phyloP scores from a whole-genome alignment of 2,888 invertebrate species.

The Mythimna pallens region DNA sequence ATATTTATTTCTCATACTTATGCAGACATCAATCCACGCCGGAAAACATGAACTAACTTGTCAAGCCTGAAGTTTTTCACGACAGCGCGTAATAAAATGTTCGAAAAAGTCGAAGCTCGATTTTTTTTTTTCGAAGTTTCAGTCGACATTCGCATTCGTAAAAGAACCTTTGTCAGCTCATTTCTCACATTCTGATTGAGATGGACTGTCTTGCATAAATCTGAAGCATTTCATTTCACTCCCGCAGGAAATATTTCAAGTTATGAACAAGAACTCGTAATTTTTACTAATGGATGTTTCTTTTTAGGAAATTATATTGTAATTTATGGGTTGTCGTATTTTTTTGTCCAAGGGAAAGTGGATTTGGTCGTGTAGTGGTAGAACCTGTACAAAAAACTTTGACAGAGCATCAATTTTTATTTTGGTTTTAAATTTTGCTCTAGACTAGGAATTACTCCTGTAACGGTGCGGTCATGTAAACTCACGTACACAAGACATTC shows the following conservation, averaged over 20 bases:
- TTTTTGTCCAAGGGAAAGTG: neutral
- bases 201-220: slow-evolving; percentile 73
- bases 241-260: slow-evolving; percentile 62
- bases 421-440: no score
- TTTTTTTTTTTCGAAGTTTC: slow-evolving; percentile 71
- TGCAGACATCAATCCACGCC: slow-evolving; percentile 79
- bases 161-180: slow-evolving; percentile 79
- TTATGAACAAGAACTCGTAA: slow-evolving; percentile 62
- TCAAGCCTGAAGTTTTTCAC: slow-evolving; percentile 76
- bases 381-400: neutral
- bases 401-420: neutral
- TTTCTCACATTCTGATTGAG: slow-evolving; percentile 78
- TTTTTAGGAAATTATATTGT: slow-evolving; percentile 53
- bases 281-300: slow-evolving; percentile 66
- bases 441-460: no score
- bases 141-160: slow-evolving; percentile 70
- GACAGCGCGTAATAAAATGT: slow-evolving; percentile 78
- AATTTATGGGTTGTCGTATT: slow-evolving; percentile 39
- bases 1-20: slow-evolving; percentile 69
- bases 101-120: slow-evolving; percentile 65
- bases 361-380: neutral
- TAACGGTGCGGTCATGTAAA: no score
- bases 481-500: no score
- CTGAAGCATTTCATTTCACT: slow-evolving; percentile 64
- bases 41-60: slow-evolving; percentile 76